Conservation (phyloP, 2,888 invertebrate genomes). For the Lissocephala sabroskyi region DNA sequence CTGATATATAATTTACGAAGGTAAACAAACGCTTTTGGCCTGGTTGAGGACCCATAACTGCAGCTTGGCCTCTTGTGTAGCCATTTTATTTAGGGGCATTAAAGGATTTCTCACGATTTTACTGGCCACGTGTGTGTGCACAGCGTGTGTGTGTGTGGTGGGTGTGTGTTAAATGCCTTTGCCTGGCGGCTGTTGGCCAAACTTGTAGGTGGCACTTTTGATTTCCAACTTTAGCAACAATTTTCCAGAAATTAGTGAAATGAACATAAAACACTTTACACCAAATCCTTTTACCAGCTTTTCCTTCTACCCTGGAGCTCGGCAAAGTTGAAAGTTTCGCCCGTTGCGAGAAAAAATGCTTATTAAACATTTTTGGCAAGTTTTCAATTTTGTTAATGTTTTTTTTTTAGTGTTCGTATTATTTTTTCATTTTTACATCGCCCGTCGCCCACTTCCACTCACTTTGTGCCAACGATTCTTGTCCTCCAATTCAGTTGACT, state of each 20-base stretch:
- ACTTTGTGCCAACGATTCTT: conserved; percentile 1
- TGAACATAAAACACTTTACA: conserved; percentile 17
- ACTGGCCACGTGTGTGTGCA: conserved; percentile 11
- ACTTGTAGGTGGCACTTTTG: conserved; percentile 26
- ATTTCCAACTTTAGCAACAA: conserved; percentile 23
- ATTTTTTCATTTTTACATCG: not conserved
- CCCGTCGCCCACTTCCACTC: not conserved
- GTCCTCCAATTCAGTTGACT: not conserved
- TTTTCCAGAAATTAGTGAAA: conserved; percentile 43
- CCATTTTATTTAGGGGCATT: conserved; percentile 23
- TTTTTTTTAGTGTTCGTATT: conserved; percentile 7
- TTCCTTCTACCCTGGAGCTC: conserved; percentile 22
- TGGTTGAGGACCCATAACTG: conserved; percentile 8
- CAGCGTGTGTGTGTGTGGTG: conserved; percentile 11
- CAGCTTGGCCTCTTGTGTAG: conserved; percentile 14
- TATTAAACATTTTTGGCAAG: conserved; percentile 57
- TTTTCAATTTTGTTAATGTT: conserved; percentile 57
- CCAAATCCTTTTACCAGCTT: conserved; percentile 14
- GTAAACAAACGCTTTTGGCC: conserved; percentile 56
- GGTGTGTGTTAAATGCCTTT: conserved; percentile 18
- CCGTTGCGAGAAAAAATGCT: conserved; percentile 42
- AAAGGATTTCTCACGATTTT: conserved; percentile 38
- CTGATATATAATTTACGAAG: conserved; percentile 63
- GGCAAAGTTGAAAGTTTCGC: conserved; percentile 36
- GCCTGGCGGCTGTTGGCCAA: conserved; percentile 15